Evolutionary conservation across 1,140 invertebrate species (phyloP).

Genomic region (Asobara japonica): DNA sequence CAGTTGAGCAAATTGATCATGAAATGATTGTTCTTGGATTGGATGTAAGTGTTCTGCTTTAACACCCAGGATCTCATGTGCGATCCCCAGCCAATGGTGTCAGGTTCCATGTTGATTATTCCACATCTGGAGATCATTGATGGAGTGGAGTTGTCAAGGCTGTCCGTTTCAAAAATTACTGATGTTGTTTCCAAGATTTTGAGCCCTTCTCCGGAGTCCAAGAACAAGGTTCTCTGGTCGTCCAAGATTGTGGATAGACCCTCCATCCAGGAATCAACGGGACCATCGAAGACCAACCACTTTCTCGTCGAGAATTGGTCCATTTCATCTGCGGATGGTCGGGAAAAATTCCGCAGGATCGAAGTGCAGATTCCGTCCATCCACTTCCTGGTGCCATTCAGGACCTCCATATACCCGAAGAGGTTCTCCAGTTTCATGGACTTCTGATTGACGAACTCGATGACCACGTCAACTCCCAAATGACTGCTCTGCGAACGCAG

Average conservation of each 20-base stretch:
- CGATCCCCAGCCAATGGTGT: slow-evolving; percentile 58
- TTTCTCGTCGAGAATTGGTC: slow-evolving; percentile 60
- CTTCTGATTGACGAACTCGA: slow-evolving; percentile 70
- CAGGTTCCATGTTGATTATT: slow-evolving; percentile 73
- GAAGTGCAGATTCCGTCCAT: slow-evolving; percentile 71
- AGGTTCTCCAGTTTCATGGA: slow-evolving; percentile 48
- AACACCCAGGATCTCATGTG: slow-evolving; percentile 67
- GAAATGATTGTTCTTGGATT: not conserved
- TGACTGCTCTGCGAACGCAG: slow-evolving; percentile 56
- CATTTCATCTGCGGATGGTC: slow-evolving; percentile 41
- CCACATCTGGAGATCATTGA: slow-evolving; percentile 75
- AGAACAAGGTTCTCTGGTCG: slow-evolving; percentile 72
- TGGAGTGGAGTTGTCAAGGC: slow-evolving; percentile 70
- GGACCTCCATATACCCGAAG: slow-evolving; percentile 52
- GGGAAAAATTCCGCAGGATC: slow-evolving; percentile 53
- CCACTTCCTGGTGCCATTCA: slow-evolving; percentile 58
- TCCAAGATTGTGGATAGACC: slow-evolving; percentile 76
- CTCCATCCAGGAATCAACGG: slow-evolving; percentile 76
- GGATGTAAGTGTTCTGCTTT: slow-evolving; percentile 12
- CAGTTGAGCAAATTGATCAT: slow-evolving; percentile 66
- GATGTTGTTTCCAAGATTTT: slow-evolving; percentile 68
- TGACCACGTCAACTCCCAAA: slow-evolving; percentile 60
- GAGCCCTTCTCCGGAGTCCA: slow-evolving; percentile 72
- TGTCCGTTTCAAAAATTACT: slow-evolving; percentile 76
- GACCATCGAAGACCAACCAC: slow-evolving; percentile 74